These are phyloP conservation scores for Cichladusa arquata DNA, from an alignment of 2,113 vertebrate species.

Conservation along the genomic window DNA sequence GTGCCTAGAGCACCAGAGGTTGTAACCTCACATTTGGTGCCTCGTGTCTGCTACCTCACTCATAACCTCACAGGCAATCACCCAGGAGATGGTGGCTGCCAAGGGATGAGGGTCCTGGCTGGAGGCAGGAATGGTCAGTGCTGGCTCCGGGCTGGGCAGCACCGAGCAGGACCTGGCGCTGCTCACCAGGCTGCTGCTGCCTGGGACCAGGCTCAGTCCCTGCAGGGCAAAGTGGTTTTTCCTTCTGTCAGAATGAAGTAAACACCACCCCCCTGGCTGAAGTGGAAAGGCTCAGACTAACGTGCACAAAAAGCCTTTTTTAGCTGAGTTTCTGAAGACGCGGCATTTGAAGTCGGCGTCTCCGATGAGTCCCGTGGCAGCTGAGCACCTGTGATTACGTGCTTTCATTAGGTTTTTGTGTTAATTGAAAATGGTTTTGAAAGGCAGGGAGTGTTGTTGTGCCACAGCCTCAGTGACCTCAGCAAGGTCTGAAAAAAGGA, in stretches of 20 bases:
- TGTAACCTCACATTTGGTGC: too few relatives aligned
- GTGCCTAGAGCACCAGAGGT: too few relatives aligned
- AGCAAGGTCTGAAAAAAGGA: neutral
- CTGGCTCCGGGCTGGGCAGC: neutral
- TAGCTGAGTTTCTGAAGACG: neutral
- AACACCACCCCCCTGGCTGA: neutral
- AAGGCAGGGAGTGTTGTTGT: neutral
- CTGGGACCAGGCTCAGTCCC: neutral
- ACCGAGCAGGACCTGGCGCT: accelerated
- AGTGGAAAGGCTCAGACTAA: neutral
- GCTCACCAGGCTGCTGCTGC: neutral
- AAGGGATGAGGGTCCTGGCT: neutral
- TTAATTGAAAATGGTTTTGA: constrained; percentile 55
- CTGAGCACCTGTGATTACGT: neutral
- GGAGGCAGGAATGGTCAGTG: neutral
- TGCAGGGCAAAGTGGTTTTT: neutral
- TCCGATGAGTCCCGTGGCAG: neutral
- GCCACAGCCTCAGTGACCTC: neutral
- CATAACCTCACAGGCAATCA: too few relatives aligned
- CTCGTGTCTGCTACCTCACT: too few relatives aligned
- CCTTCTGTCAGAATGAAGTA: neutral
- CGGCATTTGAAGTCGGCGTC: neutral
- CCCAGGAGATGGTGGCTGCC: too few relatives aligned
- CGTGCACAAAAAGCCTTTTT: neutral
- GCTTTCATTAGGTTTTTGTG: constrained; percentile 16